phyloP scores from a whole-genome alignment of 2,888 invertebrate genomes.

The Oligia strigilis region DNA sequence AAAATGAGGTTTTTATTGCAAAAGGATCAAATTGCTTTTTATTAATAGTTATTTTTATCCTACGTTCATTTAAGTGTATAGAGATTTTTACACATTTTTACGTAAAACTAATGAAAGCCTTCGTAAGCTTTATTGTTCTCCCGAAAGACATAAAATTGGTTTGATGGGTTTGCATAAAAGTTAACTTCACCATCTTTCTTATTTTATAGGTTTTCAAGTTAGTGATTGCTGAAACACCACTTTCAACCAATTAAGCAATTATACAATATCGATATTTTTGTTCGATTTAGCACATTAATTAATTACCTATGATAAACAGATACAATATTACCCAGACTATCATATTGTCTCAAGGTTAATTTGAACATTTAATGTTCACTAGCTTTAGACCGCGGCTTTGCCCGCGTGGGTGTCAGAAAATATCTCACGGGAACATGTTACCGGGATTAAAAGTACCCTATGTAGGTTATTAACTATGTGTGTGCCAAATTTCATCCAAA shows the following conservation, averaged over 20 bases:
- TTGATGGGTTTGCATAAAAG: slow-evolving; percentile 15
- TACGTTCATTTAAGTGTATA: neutral
- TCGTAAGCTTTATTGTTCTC: neutral
- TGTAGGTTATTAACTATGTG: neutral
- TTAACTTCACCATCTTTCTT: neutral
- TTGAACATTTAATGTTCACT: neutral
- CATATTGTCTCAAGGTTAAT: slow-evolving; percentile 25
- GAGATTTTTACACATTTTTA: neutral
- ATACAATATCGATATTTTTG: slow-evolving; percentile 15
- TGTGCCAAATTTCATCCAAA: neutral
- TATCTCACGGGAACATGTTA: neutral
- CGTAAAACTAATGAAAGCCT: neutral
- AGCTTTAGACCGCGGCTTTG: neutral
- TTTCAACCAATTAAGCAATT: slow-evolving; percentile 4
- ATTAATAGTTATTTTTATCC: neutral
- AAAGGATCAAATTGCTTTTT: neutral
- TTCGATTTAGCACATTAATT: neutral
- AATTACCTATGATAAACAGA: slow-evolving; percentile 4
- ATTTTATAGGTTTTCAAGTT: neutral
- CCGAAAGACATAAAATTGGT: neutral
- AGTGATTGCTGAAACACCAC: neutral
- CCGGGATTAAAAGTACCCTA: neutral
- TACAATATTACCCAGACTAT: neutral
- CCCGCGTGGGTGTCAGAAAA: neutral
- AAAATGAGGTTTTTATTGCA: neutral